Evolutionary conservation across 2,888 invertebrate species (phyloP).

Genomic region (Rhorus exstirpatorius): DNA sequence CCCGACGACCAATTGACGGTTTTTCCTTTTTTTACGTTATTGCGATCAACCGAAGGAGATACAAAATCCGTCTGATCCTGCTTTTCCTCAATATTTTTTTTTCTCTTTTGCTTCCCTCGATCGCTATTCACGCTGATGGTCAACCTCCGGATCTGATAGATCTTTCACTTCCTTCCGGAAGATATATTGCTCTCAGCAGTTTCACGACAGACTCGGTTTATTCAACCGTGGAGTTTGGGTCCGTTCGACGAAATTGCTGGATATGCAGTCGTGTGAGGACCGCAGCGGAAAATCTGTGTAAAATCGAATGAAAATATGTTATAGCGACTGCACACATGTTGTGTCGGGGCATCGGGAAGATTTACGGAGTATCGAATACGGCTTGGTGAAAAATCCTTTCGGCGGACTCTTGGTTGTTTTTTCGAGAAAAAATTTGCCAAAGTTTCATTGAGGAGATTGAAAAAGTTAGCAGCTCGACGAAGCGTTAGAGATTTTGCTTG

Average conservation of each 20-base stretch:
- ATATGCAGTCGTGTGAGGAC: slow-evolving; percentile 40
- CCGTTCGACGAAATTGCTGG: slow-evolving; percentile 40
- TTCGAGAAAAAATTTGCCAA: too few relatives aligned
- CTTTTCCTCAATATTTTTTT: neutral
- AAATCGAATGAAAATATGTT: slow-evolving; percentile 1
- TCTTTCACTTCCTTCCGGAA: slow-evolving; percentile 40
- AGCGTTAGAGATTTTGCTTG: too few relatives aligned
- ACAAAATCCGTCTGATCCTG: too few relatives aligned
- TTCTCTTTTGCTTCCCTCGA: slow-evolving; percentile 18
- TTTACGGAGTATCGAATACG: too few relatives aligned
- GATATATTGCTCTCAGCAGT: slow-evolving; percentile 41
- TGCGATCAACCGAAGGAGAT: neutral
- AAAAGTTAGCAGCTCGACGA: too few relatives aligned
- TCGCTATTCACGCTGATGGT: slow-evolving; percentile 3
- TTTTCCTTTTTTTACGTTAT: neutral
- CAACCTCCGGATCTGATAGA: slow-evolving; percentile 37
- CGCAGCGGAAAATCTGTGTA: slow-evolving; percentile 46
- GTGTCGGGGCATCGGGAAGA: too few relatives aligned
- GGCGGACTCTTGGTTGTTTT: too few relatives aligned
- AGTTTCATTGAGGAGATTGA: too few relatives aligned
- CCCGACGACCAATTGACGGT: slow-evolving; percentile 23
- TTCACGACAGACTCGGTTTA: slow-evolving; percentile 31
- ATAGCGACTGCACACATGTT: too few relatives aligned
- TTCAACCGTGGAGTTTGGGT: slow-evolving; percentile 47
- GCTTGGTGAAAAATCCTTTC: too few relatives aligned